phyloP scores from a whole-genome alignment of 92 coral and sea anemone species.

The Parazoanthus swiftii region DNA sequence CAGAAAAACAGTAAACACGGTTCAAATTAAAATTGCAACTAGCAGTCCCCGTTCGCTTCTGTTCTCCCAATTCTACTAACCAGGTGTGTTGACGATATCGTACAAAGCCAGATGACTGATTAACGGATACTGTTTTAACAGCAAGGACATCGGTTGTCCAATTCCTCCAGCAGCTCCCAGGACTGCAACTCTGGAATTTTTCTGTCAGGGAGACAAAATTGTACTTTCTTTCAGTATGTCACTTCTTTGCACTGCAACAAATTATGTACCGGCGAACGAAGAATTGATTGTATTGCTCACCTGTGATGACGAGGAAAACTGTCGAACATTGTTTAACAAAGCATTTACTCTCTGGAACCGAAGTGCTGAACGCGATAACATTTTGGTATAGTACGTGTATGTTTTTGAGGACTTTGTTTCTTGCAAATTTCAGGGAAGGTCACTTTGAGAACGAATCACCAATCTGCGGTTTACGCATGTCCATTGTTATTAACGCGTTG shows the following conservation, averaged over 20 bases:
- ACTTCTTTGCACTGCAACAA: not conserved
- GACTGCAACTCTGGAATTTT: slow-evolving; percentile 93
- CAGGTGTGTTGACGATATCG: slow-evolving; percentile 98
- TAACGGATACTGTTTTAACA: slow-evolving; percentile 87
- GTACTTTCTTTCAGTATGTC: not conserved
- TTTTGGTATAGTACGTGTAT: slow-evolving; percentile 26
- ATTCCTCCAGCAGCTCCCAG: slow-evolving; percentile 99
- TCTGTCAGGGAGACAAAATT: slow-evolving; percentile 49
- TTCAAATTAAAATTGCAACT: not conserved
- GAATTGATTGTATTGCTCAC: slow-evolving; percentile 38
- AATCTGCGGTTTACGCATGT: slow-evolving; percentile 22
- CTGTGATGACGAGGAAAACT: slow-evolving; percentile 83
- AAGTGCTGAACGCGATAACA: slow-evolving; percentile 70
- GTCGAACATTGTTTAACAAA: slow-evolving; percentile 52
- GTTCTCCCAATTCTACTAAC: slow-evolving; percentile 43
- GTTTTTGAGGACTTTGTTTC: not conserved
- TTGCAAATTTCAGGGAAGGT: not conserved
- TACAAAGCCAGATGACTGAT: slow-evolving; percentile 95
- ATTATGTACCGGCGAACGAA: slow-evolving; percentile 40
- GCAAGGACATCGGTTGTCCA: slow-evolving; percentile 96
- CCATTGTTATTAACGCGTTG: slow-evolving; percentile 34
- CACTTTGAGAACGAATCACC: not conserved
- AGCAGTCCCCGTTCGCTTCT: not conserved
- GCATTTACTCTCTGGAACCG: slow-evolving; percentile 65
- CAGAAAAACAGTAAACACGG: not conserved